Base-by-base conservation (phyloP, 1,140 invertebrate species). In the Drosophila littoralis region DNA sequence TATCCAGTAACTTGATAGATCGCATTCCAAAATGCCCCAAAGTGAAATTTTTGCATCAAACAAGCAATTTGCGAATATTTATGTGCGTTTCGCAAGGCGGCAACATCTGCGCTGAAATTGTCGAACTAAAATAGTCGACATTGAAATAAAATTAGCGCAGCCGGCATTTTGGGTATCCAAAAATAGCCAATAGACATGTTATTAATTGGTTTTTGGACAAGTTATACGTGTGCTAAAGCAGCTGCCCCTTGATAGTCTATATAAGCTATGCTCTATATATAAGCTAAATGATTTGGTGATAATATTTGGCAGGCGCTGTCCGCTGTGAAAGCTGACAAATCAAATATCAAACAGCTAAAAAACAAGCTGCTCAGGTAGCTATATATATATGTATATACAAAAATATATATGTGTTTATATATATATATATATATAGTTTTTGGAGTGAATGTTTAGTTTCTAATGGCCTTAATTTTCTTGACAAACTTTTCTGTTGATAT, bases 191-290 rank as follows among this genome's bases (percentile, higher is more conserved):
- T 82, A 52, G 52, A 68, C 64, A 73, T 58, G 65, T 80, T 77
- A 88, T 89, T 88, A 83, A 88, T 88, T 89, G 67, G 55, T 77
- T 80, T 88, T 88, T 89, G 84, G 83, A 88, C 84, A 89, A 77
- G 64, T 71, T 67, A 48, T 61, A 74, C 43, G 50, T 74, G 57
- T 60, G 17, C 48, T 66, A 63, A 13, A 43, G n/a, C n/a, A 63
- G 7, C 36, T 46, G n/a, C n/a, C 43, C 40, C n/a, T 1, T 42
- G 40, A 42, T n/a, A 50, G 45, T 46, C 48, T n/a, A 43, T 33
- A 45, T 59, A 13, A 22, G 10, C 13, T 42, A 42, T 57, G 22
- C 32, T 43, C n/a, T 12, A 61, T 52, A 52, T 28, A 57, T 42
- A 48, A 52, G 12, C 17, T 52, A 36, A 67, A 67, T 66, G 52